phyloP scores from a whole-genome alignment of 1,140 invertebrate species.

The Hycleus phaleratus region DNA sequence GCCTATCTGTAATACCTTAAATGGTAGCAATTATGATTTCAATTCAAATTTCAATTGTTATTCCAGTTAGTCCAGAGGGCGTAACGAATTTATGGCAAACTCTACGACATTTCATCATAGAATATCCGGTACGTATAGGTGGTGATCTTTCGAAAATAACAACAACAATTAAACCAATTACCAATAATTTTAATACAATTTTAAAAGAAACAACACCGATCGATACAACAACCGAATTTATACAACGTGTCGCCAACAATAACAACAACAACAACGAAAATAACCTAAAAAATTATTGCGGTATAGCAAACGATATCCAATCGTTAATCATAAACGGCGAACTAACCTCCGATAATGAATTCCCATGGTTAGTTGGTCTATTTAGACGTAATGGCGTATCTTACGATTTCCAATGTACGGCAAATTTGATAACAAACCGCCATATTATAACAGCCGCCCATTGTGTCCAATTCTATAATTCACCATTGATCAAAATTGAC shows the following conservation, averaged over 20 bases:
- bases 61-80: too few relatives aligned
- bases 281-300: constrained; percentile 13
- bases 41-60: too few relatives aligned
- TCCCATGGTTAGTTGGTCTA: constrained; percentile 31
- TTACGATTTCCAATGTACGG: constrained; percentile 35
- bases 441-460: constrained; percentile 43
- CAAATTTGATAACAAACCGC: constrained; percentile 33
- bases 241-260: not conserved
- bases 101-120: too few relatives aligned
- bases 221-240: not conserved
- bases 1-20: too few relatives aligned
- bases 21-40: too few relatives aligned
- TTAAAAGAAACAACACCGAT: not conserved
- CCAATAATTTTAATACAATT: too few relatives aligned
- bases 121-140: too few relatives aligned
- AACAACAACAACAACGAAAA: not conserved
- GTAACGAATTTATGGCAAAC: too few relatives aligned
- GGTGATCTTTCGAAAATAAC: too few relatives aligned
- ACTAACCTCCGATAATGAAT: constrained; percentile 20
- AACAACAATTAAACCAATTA: too few relatives aligned
- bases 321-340: constrained; percentile 26
- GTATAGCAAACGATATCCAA: constrained; percentile 13
- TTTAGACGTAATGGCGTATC: constrained; percentile 14
- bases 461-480: constrained; percentile 41
- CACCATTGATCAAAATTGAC: constrained; percentile 29